phyloP scores from a whole-genome alignment of 2,797 vertebrate species.

The Bradypodion pumilum region DNA sequence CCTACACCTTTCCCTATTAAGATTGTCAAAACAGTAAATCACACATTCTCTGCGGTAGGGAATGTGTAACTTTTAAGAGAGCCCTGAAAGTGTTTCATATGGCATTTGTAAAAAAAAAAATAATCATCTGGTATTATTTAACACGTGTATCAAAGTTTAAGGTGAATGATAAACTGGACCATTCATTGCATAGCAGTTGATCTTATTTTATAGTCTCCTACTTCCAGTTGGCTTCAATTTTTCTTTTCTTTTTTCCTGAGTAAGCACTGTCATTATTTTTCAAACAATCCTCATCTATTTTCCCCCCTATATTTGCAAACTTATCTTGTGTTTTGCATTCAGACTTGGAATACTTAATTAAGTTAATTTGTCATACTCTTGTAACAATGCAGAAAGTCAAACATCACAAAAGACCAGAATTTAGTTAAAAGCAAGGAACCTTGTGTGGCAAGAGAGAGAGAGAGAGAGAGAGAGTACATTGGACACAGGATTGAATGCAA shows the following conservation, averaged over 20 bases:
- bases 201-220: constrained; percentile 19
- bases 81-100: constrained; percentile 40
- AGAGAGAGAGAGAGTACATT: too few species aligned
- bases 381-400: constrained; percentile 41
- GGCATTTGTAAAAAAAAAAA: constrained; percentile 43
- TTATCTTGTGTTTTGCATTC: constrained; percentile 15
- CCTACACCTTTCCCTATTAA: constrained; percentile 67
- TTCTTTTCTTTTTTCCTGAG: constrained; percentile 2
- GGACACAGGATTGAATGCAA: constrained; percentile 48
- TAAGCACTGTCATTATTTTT: constrained; percentile 27
- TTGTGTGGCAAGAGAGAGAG: constrained; percentile 13
- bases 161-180: constrained; percentile 28
- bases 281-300: constrained; percentile 14
- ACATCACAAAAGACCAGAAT: constrained; percentile 53
- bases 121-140: constrained; percentile 62
- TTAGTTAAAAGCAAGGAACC: constrained; percentile 44
- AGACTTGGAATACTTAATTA: constrained; percentile 6
- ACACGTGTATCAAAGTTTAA: constrained; percentile 47
- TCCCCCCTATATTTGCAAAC: background rate
- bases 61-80: constrained; percentile 44
- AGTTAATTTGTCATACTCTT: background rate
- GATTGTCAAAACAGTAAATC: constrained; percentile 69
- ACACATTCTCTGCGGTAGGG: constrained; percentile 41
- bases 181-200: constrained; percentile 35
- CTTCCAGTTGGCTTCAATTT: constrained; percentile 38